phyloP scores from a whole-genome alignment of 2,888 invertebrate genomes.

The Ophion obscuratus region DNA sequence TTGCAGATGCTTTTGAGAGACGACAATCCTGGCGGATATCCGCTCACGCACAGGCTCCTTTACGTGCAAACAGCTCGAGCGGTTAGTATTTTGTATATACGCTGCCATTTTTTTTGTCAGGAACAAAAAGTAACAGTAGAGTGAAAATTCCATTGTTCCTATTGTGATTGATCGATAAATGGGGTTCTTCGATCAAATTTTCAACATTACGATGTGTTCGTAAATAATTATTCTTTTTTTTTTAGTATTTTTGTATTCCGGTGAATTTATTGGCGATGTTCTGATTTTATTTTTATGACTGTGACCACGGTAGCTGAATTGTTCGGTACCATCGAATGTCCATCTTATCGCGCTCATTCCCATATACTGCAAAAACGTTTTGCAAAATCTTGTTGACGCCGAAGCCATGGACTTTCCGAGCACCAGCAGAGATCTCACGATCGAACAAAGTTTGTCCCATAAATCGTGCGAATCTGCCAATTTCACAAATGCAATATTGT shows the following conservation, averaged over 20 bases:
- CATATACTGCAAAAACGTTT: slow-evolving; percentile 76
- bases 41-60: slow-evolving; percentile 82
- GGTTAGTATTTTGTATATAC: slow-evolving; percentile 66
- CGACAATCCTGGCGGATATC: slow-evolving; percentile 78
- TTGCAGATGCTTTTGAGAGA: slow-evolving; percentile 71
- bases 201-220: too few species aligned
- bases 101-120: neutral
- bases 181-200: too few species aligned
- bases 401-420: slow-evolving; percentile 74
- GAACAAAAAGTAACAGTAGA: too few species aligned
- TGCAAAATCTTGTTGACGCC: slow-evolving; percentile 77
- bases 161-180: too few species aligned
- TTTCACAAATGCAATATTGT: neutral
- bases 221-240: neutral
- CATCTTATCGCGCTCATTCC: slow-evolving; percentile 62
- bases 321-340: slow-evolving; percentile 43
- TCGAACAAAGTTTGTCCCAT: slow-evolving; percentile 79
- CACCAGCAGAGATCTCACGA: slow-evolving; percentile 76
- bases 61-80: slow-evolving; percentile 77
- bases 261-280: neutral
- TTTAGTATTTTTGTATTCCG: neutral
- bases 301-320: slow-evolving; percentile 67
- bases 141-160: too few species aligned
- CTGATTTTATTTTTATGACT: neutral
- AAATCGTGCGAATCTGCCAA: neutral